Percentiles rank a stretch among this genome's conserved stretches.
These are phyloP conservation scores for Caenorhabditis remanei DNA, from an alignment of 1,140 invertebrate species.

Conservation along the genomic window DNA sequence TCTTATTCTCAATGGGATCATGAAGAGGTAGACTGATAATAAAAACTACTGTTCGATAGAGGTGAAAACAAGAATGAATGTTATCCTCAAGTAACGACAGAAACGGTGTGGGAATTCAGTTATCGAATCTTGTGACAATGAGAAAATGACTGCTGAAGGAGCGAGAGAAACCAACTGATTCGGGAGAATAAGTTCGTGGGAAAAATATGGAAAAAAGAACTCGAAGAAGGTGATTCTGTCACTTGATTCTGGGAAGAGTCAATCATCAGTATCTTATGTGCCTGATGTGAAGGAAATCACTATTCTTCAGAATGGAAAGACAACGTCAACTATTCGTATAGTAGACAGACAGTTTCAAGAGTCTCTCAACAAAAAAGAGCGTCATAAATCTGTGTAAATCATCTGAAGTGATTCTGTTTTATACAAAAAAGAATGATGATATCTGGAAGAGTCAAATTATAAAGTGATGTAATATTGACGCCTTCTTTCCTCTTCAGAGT, in stretches of 20 bases:
- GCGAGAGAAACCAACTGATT: not conserved
- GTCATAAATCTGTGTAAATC: not conserved
- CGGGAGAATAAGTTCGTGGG: conserved; percentile 13
- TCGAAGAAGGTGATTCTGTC: not conserved
- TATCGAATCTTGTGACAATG: conserved; percentile 7
- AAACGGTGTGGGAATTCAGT: not conserved
- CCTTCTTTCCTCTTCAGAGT: too few species aligned
- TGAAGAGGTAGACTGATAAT: too few species aligned
- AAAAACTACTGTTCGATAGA: too few species aligned
- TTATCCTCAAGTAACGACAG: not conserved
- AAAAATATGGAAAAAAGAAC: not conserved
- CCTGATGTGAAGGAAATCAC: too few species aligned
- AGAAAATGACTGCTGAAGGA: conserved; percentile 18
- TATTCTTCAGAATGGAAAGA: too few species aligned
- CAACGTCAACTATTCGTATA: too few species aligned
- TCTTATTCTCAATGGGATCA: too few species aligned
- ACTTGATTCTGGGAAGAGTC: too few species aligned
- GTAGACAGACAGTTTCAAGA: not conserved
- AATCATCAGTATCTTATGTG: too few species aligned
- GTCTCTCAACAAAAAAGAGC: not conserved
- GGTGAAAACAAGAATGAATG: not conserved
- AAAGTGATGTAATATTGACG: not conserved
- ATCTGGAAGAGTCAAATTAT: not conserved
- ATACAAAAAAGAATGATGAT: too few species aligned
- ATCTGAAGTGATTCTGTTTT: not conserved